Conservation (phyloP, 2,888 invertebrate species). For the Synergus japonicus region DNA sequence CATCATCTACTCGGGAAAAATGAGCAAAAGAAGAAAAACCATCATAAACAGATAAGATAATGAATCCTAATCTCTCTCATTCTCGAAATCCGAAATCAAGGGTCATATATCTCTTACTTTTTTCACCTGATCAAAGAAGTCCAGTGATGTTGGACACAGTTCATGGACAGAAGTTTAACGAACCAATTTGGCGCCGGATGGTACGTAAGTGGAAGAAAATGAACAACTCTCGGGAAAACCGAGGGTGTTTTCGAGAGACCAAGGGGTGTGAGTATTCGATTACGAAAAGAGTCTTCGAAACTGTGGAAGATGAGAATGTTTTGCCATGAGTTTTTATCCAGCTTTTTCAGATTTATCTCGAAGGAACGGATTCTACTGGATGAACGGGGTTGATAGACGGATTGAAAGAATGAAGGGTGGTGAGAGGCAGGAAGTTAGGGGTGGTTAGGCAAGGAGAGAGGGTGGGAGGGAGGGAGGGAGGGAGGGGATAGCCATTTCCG, state of each 20-base stretch:
- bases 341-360: slow-evolving; percentile 1
- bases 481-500: slow-evolving; percentile 43
- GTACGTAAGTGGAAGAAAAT: slow-evolving; percentile 23
- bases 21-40: neutral
- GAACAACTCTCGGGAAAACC: neutral
- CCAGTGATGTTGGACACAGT: neutral
- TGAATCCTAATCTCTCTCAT: neutral
- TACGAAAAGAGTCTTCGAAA: slow-evolving; percentile 15
- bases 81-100: neutral
- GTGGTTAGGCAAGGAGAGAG: neutral
- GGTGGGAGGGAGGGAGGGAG: neutral
- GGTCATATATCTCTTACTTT: neutral
- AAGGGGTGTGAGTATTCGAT: slow-evolving; percentile 22
- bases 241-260: neutral
- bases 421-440: slow-evolving; percentile 10
- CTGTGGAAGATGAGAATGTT: slow-evolving; percentile 6
- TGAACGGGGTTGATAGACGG: slow-evolving; percentile 14
- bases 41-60: neutral
- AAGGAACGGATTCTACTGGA: slow-evolving; percentile 23
- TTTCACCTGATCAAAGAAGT: neutral
- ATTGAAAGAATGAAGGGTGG: slow-evolving; percentile 17
- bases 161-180: slow-evolving; percentile 7
- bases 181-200: slow-evolving; percentile 26
- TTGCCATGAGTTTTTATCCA: slow-evolving; percentile 10
- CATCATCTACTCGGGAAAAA: neutral